Conservation (phyloP, 2,113 vertebrate species). For the Eolophus roseicapilla region DNA sequence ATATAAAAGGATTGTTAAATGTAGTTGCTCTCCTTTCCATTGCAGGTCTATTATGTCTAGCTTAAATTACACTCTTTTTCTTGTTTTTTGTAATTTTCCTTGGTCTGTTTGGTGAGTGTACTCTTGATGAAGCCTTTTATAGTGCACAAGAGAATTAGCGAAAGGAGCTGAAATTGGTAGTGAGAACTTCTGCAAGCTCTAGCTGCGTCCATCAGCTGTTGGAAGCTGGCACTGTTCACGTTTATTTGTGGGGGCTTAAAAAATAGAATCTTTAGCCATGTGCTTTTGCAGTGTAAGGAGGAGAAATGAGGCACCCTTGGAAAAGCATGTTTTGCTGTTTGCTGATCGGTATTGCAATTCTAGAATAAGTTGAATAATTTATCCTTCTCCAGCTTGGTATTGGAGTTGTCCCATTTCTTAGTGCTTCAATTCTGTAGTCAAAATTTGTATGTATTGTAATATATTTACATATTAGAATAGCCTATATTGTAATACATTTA, state of each 20-base stretch:
- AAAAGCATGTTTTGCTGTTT: neutral
- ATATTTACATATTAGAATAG: neutral
- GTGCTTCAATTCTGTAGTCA: neutral
- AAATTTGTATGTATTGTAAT: neutral
- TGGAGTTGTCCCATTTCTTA: neutral
- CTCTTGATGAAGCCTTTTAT: neutral
- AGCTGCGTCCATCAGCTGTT: neutral
- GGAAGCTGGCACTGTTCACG: neutral
- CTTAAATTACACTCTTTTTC: neutral
- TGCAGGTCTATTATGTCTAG: neutral
- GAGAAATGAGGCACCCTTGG: neutral
- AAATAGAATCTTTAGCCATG: neutral
- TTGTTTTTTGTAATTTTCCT: neutral
- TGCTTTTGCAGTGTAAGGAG: neutral
- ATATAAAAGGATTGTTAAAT: neutral
- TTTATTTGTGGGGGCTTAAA: neutral
- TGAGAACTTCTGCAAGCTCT: neutral
- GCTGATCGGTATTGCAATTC: neutral
- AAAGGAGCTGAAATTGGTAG: neutral
- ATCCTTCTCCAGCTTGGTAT: neutral
- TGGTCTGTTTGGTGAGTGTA: neutral
- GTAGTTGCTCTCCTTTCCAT: fast-evolving
- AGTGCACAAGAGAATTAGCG: neutral
- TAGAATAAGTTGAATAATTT: neutral
- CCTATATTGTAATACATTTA: neutral